phyloP scores from a whole-genome alignment of 2,797 vertebrate genomes.

The Lithobates pipiens region DNA sequence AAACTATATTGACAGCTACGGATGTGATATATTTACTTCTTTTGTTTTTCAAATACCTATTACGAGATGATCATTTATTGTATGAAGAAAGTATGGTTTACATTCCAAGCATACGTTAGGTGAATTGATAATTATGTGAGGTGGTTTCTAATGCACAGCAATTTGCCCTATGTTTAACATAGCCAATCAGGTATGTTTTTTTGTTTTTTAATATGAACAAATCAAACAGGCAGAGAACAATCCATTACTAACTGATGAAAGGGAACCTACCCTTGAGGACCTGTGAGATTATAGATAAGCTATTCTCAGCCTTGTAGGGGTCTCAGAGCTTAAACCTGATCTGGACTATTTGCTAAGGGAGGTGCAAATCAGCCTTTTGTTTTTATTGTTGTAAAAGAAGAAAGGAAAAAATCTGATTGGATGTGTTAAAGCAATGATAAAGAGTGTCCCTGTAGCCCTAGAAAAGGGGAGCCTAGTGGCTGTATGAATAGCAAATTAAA shows the following conservation, averaged over 20 bases:
- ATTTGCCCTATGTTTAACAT: not conserved
- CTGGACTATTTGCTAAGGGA: too few species aligned
- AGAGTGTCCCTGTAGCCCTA: too few species aligned
- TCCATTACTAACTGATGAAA: not conserved
- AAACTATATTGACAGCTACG: slow-evolving; percentile 20
- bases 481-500: too few species aligned
- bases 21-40: slow-evolving; percentile 12
- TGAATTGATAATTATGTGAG: not conserved
- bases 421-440: too few species aligned
- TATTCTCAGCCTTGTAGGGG: too few species aligned
- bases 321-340: too few species aligned
- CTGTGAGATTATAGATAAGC: too few species aligned
- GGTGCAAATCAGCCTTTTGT: too few species aligned
- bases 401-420: too few species aligned
- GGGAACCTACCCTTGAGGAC: too few species aligned
- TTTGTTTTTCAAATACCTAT: not conserved
- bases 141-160: not conserved
- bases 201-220: not conserved
- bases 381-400: not conserved
- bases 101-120: not conserved
- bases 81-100: not conserved
- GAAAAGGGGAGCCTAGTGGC: too few species aligned
- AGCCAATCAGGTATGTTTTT: not conserved
- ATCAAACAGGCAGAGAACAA: not conserved
- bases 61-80: not conserved